Percentiles rank a stretch among this genome's conserved stretches.
Conservation (phyloP, 92 coral and sea anemone species). For the Zoanthus sociatus region DNA sequence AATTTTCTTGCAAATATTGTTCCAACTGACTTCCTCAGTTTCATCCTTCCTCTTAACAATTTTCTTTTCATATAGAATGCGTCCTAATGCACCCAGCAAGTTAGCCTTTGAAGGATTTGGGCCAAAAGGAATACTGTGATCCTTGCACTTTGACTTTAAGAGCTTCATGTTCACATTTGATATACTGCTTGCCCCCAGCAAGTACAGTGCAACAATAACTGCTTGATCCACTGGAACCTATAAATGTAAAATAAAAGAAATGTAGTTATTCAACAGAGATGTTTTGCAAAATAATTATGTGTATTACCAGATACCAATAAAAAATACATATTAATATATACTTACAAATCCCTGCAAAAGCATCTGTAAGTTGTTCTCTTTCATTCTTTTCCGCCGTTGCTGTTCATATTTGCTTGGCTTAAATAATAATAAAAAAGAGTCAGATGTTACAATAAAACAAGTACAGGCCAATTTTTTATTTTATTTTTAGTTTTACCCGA, state of each 20-base stretch:
- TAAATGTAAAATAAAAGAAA: constrained; percentile 29
- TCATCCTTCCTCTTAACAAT: constrained; percentile 32
- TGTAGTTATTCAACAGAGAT: background rate
- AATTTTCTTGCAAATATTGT: constrained; percentile 29
- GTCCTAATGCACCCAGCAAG: constrained; percentile 16
- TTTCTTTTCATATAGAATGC: constrained; percentile 8
- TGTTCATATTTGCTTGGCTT: constrained; percentile 34
- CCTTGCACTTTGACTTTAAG: constrained; percentile 11
- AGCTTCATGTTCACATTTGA: constrained; percentile 11
- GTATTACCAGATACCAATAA: constrained; percentile 7
- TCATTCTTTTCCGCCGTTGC: background rate
- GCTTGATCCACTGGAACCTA: constrained; percentile 28
- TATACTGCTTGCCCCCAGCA: background rate
- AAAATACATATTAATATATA: constrained; percentile 18
- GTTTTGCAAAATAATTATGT: background rate
- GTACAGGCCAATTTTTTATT: constrained; percentile 19
- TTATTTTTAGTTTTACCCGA: background rate
- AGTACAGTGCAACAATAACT: constrained; percentile 3
- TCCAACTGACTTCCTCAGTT: constrained; percentile 17
- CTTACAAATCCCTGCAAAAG: constrained; percentile 35
- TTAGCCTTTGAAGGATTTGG: constrained; percentile 1
- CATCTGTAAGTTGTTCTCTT: constrained; percentile 8
- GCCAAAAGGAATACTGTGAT: constrained; percentile 13
- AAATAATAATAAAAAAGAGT: constrained; percentile 19
- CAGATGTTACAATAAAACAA: constrained; percentile 31